Conservation (phyloP, 2,888 invertebrate genomes). For the Nomada ferruginata region DNA sequence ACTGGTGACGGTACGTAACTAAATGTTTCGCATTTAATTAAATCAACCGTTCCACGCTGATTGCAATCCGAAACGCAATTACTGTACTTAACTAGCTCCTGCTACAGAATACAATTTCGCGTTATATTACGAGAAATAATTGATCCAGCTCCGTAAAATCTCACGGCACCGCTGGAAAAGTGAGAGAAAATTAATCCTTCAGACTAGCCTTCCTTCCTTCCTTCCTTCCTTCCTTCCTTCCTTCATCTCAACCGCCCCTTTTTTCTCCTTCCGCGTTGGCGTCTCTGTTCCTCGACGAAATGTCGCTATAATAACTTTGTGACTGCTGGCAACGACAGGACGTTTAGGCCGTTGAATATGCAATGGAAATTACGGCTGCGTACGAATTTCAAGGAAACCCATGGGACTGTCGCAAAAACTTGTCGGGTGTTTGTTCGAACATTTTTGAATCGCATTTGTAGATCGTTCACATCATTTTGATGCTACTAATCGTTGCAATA, state of each 20-base stretch:
- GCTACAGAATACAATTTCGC: slow-evolving; percentile 43
- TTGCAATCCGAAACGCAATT: slow-evolving; percentile 54
- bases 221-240: slow-evolving; percentile 1
- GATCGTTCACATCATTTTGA: too few species aligned
- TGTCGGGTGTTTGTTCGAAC: neutral
- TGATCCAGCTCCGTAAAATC: slow-evolving; percentile 57
- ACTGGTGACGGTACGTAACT: neutral
- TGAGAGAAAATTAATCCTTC: slow-evolving; percentile 70
- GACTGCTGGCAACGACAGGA: slow-evolving; percentile 75
- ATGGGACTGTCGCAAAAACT: slow-evolving; percentile 24
- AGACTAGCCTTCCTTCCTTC: slow-evolving; percentile 21
- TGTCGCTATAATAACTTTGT: slow-evolving; percentile 75
- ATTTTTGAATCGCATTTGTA: slow-evolving; percentile 2
- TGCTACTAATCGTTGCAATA: too few species aligned
- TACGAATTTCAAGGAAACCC: slow-evolving; percentile 42
- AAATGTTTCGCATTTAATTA: slow-evolving; percentile 28
- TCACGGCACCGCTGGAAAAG: slow-evolving; percentile 48
- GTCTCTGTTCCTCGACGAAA: slow-evolving; percentile 61
- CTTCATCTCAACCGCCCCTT: neutral
- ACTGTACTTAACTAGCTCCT: slow-evolving; percentile 50
- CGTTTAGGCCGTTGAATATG: slow-evolving; percentile 76
- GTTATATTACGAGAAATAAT: slow-evolving; percentile 54
- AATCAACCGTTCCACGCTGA: slow-evolving; percentile 37
- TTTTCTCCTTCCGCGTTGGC: slow-evolving; percentile 10
- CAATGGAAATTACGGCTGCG: slow-evolving; percentile 72